Percentiles rank a stretch among this genome's conserved stretches.
Conservation (phyloP, 2,797 vertebrate genomes). For the Melopsittacus undulatus region DNA sequence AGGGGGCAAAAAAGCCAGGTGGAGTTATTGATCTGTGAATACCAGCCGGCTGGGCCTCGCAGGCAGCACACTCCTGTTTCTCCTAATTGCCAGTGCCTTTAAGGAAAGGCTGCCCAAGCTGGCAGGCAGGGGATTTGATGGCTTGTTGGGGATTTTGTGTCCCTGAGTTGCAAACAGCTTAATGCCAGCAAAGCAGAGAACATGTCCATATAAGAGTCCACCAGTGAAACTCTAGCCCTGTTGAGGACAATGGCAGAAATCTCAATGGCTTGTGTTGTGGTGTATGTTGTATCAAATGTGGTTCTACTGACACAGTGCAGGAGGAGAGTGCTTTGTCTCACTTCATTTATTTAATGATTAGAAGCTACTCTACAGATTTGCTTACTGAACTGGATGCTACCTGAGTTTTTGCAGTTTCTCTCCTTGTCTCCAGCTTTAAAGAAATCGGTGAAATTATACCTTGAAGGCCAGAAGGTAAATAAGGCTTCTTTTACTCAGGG, state of each 20-base stretch:
- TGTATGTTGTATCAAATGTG: neutral
- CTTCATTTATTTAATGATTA: neutral
- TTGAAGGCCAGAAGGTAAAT: neutral
- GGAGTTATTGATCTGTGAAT: slow-evolving; percentile 66
- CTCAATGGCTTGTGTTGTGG: neutral
- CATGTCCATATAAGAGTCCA: neutral
- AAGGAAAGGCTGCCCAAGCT: neutral
- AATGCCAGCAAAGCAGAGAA: neutral
- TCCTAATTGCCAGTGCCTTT: neutral
- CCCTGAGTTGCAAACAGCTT: neutral
- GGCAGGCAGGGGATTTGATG: neutral
- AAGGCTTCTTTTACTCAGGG: neutral
- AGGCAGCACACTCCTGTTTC: neutral
- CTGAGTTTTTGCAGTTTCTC: neutral
- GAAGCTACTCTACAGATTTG: neutral
- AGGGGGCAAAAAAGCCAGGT: slow-evolving; percentile 55
- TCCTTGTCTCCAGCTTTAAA: neutral
- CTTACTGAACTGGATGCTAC: neutral
- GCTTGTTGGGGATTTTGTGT: neutral
- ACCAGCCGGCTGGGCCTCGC: slow-evolving; percentile 29
- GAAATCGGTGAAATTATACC: neutral
- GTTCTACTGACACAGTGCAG: neutral
- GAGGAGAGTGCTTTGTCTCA: neutral
- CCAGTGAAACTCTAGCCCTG: neutral
- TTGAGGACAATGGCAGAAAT: neutral